Conservation (phyloP, 2,888 invertebrate genomes). For the Trachelus iudaicus region DNA sequence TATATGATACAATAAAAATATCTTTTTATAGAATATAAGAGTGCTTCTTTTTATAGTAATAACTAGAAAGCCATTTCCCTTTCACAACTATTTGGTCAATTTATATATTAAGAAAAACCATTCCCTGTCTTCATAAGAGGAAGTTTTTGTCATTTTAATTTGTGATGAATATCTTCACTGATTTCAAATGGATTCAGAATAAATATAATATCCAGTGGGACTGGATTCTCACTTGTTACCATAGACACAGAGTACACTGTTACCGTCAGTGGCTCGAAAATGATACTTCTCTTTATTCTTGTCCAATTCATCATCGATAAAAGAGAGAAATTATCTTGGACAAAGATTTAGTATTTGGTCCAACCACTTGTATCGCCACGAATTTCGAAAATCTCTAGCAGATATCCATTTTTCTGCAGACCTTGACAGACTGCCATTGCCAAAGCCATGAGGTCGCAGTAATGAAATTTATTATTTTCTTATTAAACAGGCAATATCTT, state of each 20-base stretch:
- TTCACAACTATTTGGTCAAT: neutral
- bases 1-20: conserved; percentile 1
- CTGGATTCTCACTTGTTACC: neutral
- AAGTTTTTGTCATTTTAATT: neutral
- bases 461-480: conserved; percentile 2
- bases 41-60: neutral
- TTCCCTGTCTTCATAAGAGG: neutral
- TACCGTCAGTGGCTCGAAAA: neutral
- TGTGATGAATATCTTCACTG: neutral
- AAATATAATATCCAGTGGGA: neutral
- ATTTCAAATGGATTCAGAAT: neutral
- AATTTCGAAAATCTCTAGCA: neutral
- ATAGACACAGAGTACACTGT: neutral
- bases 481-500: neutral
- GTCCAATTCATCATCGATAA: neutral
- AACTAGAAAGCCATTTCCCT: neutral
- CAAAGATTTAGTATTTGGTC: neutral
- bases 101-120: neutral
- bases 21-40: neutral
- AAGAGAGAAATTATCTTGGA: neutral
- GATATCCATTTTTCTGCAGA: neutral
- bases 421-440: conserved; percentile 1
- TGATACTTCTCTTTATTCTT: neutral
- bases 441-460: neutral
- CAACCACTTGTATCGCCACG: neutral